Conservation (phyloP, 2,797 vertebrate genomes). For the Eospalax fontanierii region DNA sequence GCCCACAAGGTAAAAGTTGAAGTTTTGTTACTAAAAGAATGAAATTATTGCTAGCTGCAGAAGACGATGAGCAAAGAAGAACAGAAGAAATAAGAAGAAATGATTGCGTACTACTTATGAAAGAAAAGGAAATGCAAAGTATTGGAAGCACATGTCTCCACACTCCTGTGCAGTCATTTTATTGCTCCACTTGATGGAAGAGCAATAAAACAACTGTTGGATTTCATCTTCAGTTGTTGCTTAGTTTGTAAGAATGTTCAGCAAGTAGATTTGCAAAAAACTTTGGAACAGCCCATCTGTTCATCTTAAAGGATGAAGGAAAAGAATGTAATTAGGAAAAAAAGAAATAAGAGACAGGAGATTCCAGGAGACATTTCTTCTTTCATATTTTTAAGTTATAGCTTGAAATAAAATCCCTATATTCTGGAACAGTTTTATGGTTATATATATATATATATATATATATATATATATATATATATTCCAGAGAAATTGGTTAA, state of each 20-base stretch:
- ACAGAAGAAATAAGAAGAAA: conserved; percentile 38
- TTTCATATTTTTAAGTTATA: conserved; percentile 68
- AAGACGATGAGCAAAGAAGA: neutral
- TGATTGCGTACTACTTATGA: conserved; percentile 54
- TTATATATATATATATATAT: too few species aligned
- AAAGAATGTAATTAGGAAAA: conserved; percentile 47
- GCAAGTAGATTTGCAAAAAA: conserved; percentile 76
- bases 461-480: too few species aligned
- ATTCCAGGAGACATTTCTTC: conserved; percentile 29
- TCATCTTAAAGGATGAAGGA: conserved; percentile 69
- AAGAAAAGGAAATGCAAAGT: conserved; percentile 49
- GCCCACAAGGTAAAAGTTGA: neutral
- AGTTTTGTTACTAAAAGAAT: conserved; percentile 38
- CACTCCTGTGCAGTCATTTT: conserved; percentile 32
- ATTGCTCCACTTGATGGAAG: conserved; percentile 65
- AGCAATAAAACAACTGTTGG: conserved; percentile 81
- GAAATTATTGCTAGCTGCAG: neutral
- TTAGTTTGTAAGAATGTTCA: conserved; percentile 79
- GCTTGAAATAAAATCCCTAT: conserved; percentile 49
- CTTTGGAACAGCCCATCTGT: conserved; percentile 78
- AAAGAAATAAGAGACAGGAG: conserved; percentile 8
- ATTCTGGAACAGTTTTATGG: conserved; percentile 8
- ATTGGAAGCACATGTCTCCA: neutral
- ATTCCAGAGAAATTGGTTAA: conserved; percentile 41
- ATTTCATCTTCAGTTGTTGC: conserved; percentile 80